phyloP scores from a whole-genome alignment of 2,797 vertebrate genomes.

The Arctocebus calabarensis region DNA sequence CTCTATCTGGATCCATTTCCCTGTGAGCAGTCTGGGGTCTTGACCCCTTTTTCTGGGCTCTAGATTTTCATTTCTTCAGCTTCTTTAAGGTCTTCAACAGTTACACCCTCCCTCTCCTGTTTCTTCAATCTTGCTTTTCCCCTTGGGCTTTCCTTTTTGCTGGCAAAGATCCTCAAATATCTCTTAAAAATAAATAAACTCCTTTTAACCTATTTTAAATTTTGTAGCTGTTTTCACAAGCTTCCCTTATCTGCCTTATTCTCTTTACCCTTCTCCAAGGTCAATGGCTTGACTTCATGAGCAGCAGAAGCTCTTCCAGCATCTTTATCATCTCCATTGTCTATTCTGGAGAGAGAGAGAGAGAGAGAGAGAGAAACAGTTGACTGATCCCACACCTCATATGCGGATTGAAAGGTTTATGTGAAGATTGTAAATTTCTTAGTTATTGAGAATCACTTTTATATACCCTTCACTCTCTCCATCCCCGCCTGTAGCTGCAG shows the following conservation, averaged over 20 bases:
- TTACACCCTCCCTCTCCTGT: rapidly evolving
- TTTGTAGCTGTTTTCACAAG: background rate
- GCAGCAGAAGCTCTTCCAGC: background rate
- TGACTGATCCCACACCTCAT: background rate
- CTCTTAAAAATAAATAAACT: background rate
- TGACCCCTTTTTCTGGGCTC: background rate
- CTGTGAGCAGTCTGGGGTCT: background rate
- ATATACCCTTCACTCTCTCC: background rate
- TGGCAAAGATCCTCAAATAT: background rate
- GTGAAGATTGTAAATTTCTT: background rate
- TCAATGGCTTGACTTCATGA: background rate
- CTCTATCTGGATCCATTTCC: background rate
- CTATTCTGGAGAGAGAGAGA: background rate
- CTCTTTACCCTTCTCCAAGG: background rate
- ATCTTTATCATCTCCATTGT: background rate
- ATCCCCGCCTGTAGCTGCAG: background rate
- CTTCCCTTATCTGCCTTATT: background rate
- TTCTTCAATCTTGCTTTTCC: background rate
- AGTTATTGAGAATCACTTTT: background rate
- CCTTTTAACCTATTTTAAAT: constrained; percentile 26
- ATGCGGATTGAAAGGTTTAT: background rate
- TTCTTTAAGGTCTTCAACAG: background rate
- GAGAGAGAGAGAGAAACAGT: background rate
- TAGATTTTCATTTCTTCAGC: background rate
- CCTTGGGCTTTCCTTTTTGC: background rate